phyloP scores from a whole-genome alignment of 2,888 invertebrate genomes.

The Oeneis ivallda region DNA sequence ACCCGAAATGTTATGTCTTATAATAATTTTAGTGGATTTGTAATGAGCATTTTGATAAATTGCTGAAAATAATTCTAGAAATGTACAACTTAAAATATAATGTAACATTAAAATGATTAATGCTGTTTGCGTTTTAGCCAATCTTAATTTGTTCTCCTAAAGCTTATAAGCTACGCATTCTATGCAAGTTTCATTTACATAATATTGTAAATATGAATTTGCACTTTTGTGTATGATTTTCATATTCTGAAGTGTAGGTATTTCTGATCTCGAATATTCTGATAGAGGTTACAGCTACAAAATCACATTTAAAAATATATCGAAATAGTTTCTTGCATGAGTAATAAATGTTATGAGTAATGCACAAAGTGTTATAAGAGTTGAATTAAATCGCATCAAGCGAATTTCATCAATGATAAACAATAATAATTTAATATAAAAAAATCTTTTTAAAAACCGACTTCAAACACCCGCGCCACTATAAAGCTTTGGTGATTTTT shows the following conservation, averaged over 20 bases:
- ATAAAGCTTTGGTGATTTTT: no score
- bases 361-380: no score
- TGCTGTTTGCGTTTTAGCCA: neutral
- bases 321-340: no score
- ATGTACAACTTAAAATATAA: neutral
- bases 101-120: neutral
- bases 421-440: no score
- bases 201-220: neutral
- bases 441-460: no score
- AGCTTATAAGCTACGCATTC: neutral
- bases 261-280: neutral
- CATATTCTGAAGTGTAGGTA: neutral
- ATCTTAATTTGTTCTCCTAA: neutral
- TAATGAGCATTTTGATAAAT: neutral
- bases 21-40: neutral
- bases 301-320: no score
- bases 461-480: no score
- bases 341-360: no score
- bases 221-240: neutral
- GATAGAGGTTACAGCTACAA: no score
- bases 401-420: no score
- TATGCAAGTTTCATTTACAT: neutral
- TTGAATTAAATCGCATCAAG: no score
- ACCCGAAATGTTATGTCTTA: no score
- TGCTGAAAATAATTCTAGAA: neutral